Conservation (phyloP, 2,888 invertebrate species). For the Branchipolynoe longqiensis region DNA sequence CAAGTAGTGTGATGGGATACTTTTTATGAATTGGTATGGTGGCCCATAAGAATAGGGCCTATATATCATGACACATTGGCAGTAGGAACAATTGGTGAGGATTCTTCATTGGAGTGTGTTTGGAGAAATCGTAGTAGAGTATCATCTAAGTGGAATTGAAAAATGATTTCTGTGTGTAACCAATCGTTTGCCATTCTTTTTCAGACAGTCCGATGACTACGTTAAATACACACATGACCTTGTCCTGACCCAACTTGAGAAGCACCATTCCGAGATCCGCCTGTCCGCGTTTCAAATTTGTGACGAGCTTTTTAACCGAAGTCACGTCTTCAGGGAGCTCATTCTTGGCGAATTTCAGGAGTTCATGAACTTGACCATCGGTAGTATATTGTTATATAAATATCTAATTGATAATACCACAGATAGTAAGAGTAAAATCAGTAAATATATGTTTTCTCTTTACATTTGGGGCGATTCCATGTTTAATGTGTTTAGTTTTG, state of each 20-base stretch:
- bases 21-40: background rate
- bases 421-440: background rate
- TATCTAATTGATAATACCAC: background rate
- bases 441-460: background rate
- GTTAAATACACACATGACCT: constrained; percentile 82
- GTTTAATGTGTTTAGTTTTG: background rate
- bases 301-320: constrained; percentile 83
- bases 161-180: background rate
- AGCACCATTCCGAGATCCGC: constrained; percentile 84
- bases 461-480: background rate
- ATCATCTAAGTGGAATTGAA: background rate
- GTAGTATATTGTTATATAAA: constrained; percentile 70
- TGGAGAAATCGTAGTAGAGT: background rate
- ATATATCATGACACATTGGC: background rate
- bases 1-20: background rate
- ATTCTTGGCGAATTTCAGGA: constrained; percentile 82
- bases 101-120: background rate
- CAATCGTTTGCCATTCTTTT: constrained; percentile 63
- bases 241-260: constrained; percentile 82
- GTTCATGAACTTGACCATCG: constrained; percentile 83
- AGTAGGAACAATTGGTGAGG: background rate
- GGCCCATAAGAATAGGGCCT: too few relatives aligned
- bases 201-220: constrained; percentile 81
- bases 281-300: constrained; percentile 83
- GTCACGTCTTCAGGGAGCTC: constrained; percentile 83